Conservation (phyloP, 1,140 invertebrate species). For the Danaus plexippus region DNA sequence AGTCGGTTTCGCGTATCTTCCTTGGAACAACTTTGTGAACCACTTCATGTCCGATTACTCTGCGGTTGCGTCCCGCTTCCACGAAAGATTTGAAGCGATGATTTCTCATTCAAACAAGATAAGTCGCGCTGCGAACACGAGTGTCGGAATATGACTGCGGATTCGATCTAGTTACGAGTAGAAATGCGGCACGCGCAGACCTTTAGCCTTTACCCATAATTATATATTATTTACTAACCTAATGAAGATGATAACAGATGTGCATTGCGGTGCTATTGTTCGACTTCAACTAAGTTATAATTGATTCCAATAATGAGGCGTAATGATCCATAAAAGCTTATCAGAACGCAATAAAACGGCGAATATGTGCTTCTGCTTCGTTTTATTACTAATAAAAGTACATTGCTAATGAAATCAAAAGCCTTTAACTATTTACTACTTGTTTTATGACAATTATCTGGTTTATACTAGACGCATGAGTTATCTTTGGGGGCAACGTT, state of each 20-base stretch:
- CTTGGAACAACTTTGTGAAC: slow-evolving; percentile 75
- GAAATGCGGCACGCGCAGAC: slow-evolving; percentile 56
- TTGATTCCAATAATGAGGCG: slow-evolving; percentile 51
- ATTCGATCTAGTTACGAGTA: slow-evolving; percentile 23
- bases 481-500: slow-evolving; percentile 16
- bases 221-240: slow-evolving; percentile 55
- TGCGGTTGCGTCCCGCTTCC: slow-evolving; percentile 74
- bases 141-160: slow-evolving; percentile 33
- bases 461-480: slow-evolving; percentile 15
- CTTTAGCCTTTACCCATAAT: slow-evolving; percentile 62
- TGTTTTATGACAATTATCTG: not conserved
- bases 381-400: slow-evolving; percentile 4
- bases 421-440: too few relatives aligned
- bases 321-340: slow-evolving; percentile 43
- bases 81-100: slow-evolving; percentile 74
- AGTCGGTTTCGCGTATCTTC: slow-evolving; percentile 61
- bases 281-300: slow-evolving; percentile 40
- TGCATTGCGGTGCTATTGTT: slow-evolving; percentile 55
- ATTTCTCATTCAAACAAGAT: slow-evolving; percentile 74
- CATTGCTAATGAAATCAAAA: too few relatives aligned
- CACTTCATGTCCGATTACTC: slow-evolving; percentile 73
- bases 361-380: slow-evolving; percentile 7
- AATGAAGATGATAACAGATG: slow-evolving; percentile 52
- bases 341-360: slow-evolving; percentile 25
- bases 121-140: slow-evolving; percentile 23